A percentile compares a stretch with the other conserved stretches of the same genome.
Evolutionary conservation across 53 echinoderm and acorn worm species (phyloP).

Genomic region (Holothuria leucospilota): DNA sequence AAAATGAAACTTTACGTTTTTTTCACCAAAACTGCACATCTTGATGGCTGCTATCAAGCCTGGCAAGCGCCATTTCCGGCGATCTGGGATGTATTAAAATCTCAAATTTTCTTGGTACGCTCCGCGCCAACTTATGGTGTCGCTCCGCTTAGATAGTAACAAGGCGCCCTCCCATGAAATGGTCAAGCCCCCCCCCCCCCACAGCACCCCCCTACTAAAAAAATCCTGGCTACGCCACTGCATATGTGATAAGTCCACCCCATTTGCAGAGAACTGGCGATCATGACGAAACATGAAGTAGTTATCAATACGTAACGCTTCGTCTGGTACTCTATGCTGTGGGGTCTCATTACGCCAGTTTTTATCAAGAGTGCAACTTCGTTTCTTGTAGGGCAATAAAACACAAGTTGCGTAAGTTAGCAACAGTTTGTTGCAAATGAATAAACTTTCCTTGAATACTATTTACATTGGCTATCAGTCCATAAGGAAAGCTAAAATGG

Average conservation of each 20-base stretch:
- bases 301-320: background rate
- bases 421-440: background rate
- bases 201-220: no score
- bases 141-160: no score
- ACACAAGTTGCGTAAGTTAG: slow-evolving; percentile 11
- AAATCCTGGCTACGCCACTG: no score
- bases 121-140: no score
- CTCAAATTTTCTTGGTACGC: no score
- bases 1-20: no score
- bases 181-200: no score
- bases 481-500: slow-evolving; percentile 7
- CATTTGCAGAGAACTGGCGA: background rate
- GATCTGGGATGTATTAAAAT: no score
- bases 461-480: slow-evolving; percentile 15
- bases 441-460: slow-evolving; percentile 8
- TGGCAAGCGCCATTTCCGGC: no score
- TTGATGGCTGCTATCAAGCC: no score
- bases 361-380: slow-evolving; percentile 3
- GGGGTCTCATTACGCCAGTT: background rate
- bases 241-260: background rate
- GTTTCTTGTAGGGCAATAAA: slow-evolving; percentile 26
- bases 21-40: no score
- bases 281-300: slow-evolving; percentile 34
- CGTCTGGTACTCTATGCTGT: slow-evolving; percentile 11
- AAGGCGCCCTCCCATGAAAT: no score